A percentile compares a stretch with the other conserved stretches of the same genome.
Evolutionary conservation across 2,113 vertebrate species (phyloP).

Genomic region (Nyctibius bracteatus): DNA sequence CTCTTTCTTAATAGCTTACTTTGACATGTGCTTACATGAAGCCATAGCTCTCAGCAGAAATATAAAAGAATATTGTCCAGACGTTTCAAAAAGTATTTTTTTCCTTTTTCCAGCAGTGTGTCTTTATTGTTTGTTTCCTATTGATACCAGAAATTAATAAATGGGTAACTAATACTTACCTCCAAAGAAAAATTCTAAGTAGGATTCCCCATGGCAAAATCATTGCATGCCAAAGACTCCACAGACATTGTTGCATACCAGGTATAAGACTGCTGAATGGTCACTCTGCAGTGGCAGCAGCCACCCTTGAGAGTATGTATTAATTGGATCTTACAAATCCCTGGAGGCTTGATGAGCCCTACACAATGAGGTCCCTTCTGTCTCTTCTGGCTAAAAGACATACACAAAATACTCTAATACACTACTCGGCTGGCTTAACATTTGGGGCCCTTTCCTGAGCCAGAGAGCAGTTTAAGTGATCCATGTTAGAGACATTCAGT

Average conservation of each 20-base stretch:
- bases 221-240: not conserved
- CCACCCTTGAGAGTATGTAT: not conserved
- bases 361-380: not conserved
- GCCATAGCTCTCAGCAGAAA: not conserved
- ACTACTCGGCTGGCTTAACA: fast-evolving
- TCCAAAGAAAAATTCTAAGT: not conserved
- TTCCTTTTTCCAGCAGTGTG: not conserved
- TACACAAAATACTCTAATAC: not conserved
- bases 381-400: not conserved
- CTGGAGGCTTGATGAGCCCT: not conserved
- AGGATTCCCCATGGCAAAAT: not conserved
- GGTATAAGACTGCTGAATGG: not conserved
- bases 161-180: not conserved
- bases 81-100: not conserved
- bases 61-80: not conserved
- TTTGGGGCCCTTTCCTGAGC: not conserved
- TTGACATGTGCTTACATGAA: not conserved
- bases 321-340: not conserved
- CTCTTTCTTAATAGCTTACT: not conserved
- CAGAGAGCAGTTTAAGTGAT: not conserved
- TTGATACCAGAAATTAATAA: not conserved
- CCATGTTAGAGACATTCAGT: not conserved
- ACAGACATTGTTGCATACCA: not conserved
- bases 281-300: not conserved
- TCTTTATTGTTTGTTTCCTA: not conserved